Percentiles rank a stretch among this genome's conserved stretches.
Conservation (phyloP, 37 sponge, comb jelly and placozoan species). For the Halisarca cf. caerulea region DNA sequence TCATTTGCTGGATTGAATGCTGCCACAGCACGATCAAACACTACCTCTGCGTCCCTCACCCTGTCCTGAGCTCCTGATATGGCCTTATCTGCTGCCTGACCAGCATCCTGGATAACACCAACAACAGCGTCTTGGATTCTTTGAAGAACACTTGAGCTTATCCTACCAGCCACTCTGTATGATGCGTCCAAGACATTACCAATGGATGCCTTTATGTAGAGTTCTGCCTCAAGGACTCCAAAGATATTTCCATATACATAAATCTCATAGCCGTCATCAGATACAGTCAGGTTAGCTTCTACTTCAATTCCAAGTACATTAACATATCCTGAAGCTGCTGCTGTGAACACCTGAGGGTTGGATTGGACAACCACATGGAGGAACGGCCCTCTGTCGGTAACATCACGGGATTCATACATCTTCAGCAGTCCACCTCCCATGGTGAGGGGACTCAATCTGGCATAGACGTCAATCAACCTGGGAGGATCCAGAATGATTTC, state of each 20-base stretch:
- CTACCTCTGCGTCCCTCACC: not conserved
- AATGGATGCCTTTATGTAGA: not conserved
- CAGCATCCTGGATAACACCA: not conserved
- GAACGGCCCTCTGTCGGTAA: constrained; percentile 22
- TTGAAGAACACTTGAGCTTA: not conserved
- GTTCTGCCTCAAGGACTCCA: not conserved
- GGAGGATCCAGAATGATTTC: constrained; percentile 24
- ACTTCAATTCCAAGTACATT: constrained; percentile 17
- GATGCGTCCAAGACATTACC: not conserved
- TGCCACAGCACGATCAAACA: constrained; percentile 13
- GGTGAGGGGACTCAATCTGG: constrained; percentile 12
- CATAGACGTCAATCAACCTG: not conserved
- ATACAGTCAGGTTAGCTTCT: constrained; percentile 12
- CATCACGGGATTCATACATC: constrained; percentile 35
- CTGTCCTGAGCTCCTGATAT: constrained; percentile 12
- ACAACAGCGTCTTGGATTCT: not conserved
- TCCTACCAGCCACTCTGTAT: constrained; percentile 15
- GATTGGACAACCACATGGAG: constrained; percentile 3
- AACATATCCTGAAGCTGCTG: constrained; percentile 24
- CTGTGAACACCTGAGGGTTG: not conserved
- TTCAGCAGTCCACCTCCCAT: constrained; percentile 21
- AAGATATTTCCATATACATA: constrained; percentile 14
- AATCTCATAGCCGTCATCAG: not conserved
- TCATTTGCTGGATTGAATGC: not conserved
- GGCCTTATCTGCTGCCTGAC: constrained; percentile 5